A percentile compares a stretch with the other conserved stretches of the same genome.
These are phyloP conservation scores for Tinea trinotella DNA, from an alignment of 2,888 invertebrate genomes.

Conservation along the genomic window DNA sequence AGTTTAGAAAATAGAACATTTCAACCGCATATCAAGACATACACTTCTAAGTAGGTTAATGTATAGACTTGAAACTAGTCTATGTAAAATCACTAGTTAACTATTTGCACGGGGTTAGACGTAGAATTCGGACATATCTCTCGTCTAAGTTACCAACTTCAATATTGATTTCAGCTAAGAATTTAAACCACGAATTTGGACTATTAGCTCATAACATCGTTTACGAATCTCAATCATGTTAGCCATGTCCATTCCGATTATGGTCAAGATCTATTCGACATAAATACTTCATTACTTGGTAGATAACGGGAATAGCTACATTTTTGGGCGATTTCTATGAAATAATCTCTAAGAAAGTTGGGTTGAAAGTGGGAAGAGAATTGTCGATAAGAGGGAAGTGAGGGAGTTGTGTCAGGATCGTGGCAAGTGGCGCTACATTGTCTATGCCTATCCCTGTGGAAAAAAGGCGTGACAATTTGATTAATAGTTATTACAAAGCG, in stretches of 20 bases:
- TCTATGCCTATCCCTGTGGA: too few relatives aligned
- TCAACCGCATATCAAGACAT: too few relatives aligned
- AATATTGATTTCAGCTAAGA: neutral
- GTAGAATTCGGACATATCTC: neutral
- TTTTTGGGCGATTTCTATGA: neutral
- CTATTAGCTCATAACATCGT: neutral
- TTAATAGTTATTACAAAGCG: too few relatives aligned
- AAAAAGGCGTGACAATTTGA: too few relatives aligned
- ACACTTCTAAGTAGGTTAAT: too few relatives aligned
- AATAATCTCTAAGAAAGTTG: too few relatives aligned
- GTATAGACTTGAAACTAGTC: too few relatives aligned
- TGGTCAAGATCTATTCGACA: neutral
- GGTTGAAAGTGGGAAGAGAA: too few relatives aligned
- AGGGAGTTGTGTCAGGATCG: too few relatives aligned
- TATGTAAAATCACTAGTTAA: neutral
- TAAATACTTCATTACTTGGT: conserved; percentile 1
- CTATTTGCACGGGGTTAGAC: neutral
- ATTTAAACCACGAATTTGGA: neutral
- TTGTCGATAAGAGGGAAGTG: too few relatives aligned
- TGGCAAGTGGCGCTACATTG: too few relatives aligned
- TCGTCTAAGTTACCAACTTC: neutral
- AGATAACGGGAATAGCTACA: neutral
- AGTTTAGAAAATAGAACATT: too few relatives aligned
- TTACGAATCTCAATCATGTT: conserved; percentile 1
- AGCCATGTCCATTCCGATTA: neutral